Conservation (phyloP, 1,140 invertebrate species). For the Asbolus verrucosus region DNA sequence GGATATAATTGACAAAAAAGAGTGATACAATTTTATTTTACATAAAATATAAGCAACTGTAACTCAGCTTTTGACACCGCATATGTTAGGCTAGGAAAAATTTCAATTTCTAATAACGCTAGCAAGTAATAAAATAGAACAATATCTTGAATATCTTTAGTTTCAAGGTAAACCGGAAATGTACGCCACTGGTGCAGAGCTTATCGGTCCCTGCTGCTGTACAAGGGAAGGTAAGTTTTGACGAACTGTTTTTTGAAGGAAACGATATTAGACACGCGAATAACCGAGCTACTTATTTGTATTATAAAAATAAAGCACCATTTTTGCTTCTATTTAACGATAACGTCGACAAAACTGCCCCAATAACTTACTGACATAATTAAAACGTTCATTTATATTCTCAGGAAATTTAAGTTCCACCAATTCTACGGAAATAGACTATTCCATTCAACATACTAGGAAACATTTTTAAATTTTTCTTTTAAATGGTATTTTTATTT, state of each 20-base stretch:
- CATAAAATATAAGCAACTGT: too few species aligned
- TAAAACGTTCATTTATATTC: not conserved
- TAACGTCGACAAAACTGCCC: slow-evolving; percentile 23
- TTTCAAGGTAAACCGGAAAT: not conserved
- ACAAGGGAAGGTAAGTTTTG: slow-evolving; percentile 6
- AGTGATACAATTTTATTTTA: too few species aligned
- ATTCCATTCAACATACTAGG: too few species aligned
- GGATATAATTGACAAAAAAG: too few species aligned
- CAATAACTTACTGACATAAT: slow-evolving; percentile 21
- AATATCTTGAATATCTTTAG: not conserved
- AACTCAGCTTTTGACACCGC: not conserved
- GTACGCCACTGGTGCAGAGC: not conserved
- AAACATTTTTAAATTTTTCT: too few species aligned
- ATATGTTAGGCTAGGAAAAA: not conserved
- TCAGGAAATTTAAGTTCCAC: too few species aligned
- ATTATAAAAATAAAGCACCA: slow-evolving; percentile 5
- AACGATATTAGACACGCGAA: not conserved
- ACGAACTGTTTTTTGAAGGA: not conserved
- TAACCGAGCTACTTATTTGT: not conserved
- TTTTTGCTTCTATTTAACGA: not conserved
- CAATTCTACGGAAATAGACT: too few species aligned
- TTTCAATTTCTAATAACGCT: not conserved
- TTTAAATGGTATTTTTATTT: too few species aligned
- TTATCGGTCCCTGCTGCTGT: not conserved
- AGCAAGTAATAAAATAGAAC: slow-evolving; percentile 1